Base-by-base conservation (phyloP, 1,140 invertebrate genomes). In the Wasmannia auropunctata region DNA sequence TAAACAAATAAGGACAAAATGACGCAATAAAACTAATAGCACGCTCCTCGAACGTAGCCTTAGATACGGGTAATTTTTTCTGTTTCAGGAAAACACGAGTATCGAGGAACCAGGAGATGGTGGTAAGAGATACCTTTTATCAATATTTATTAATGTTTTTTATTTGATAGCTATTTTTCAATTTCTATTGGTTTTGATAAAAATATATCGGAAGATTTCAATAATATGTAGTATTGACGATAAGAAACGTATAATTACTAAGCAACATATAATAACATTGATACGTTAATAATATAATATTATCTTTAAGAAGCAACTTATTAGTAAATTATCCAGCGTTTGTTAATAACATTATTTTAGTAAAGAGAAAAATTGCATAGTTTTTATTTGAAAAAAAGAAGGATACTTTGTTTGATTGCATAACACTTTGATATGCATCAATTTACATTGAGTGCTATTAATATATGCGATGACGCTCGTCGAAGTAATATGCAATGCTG, bases 31-130 rank as follows among this genome's bases (percentile, higher is more conserved):
- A n/a, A n/a, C n/a, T n/a, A n/a, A n/a, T n/a, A n/a, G n/a, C n/a
- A n/a, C n/a, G n/a, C n/a, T n/a, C n/a, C n/a, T n/a, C n/a, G n/a
- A n/a, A n/a, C n/a, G n/a, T n/a, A n/a, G n/a, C n/a, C 25, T 11
- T 88, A 77, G 14, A 51, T 58, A 7, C 4, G 3, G 16, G 60
- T 84, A 11, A 65, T 19, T 74, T 16, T 86, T 49, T 28, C 2
- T 86, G 86, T 95, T 95, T 31, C 91, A 97, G 97, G 97, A 97
- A 95, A 96, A 97, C 95, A 95, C 96, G 60, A 96, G 96, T 1
- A 96, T 97, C 90, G 97, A 97, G 72, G 95, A 96, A 91, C 97
- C 97, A 4, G 95, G 95, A 37, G 96, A 96, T 84, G 91, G 97
- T 93, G 97, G 96, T 97, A 95, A 95, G 94, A 93, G 76, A 37